Evolutionary conservation across 1,140 invertebrate species (phyloP).

Genomic region (Drosophila quadrilineata): DNA sequence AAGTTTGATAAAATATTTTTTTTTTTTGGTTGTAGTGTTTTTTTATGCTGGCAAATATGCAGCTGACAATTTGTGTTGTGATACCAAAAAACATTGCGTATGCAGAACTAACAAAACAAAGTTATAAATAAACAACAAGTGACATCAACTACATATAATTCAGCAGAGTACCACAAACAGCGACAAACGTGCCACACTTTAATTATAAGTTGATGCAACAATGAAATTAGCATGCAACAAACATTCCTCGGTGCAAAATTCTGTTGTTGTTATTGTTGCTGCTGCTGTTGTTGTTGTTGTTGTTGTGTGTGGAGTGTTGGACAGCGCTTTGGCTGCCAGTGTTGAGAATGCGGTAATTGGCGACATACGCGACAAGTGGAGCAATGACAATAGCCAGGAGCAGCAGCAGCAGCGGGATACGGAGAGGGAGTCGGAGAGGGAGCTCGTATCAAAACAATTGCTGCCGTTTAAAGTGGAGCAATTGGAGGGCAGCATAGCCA

Average conservation of each 20-base stretch:
- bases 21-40: no score
- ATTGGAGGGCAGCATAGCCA: constrained; percentile 9
- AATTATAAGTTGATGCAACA: constrained; percentile 36
- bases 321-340: constrained; percentile 11
- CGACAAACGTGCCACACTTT: background rate
- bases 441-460: background rate
- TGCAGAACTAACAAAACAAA: constrained; percentile 11
- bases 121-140: background rate
- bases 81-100: background rate
- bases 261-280: no score
- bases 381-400: constrained; percentile 9
- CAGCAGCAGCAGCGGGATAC: background rate
- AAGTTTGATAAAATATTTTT: no score
- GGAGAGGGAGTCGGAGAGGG: background rate
- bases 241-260: constrained; percentile 40
- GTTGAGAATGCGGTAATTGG: constrained; percentile 64
- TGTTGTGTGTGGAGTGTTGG: constrained; percentile 9
- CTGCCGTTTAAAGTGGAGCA: constrained; percentile 19
- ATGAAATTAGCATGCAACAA: constrained; percentile 51
- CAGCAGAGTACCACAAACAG: constrained; percentile 15
- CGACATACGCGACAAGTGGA: constrained; percentile 52
- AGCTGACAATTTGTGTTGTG: background rate
- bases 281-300: constrained; percentile 35
- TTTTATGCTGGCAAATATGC: constrained; percentile 4
- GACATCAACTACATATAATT: constrained; percentile 12